phyloP scores from a whole-genome alignment of 2,888 invertebrate genomes.

The Synergus laeviventris region DNA sequence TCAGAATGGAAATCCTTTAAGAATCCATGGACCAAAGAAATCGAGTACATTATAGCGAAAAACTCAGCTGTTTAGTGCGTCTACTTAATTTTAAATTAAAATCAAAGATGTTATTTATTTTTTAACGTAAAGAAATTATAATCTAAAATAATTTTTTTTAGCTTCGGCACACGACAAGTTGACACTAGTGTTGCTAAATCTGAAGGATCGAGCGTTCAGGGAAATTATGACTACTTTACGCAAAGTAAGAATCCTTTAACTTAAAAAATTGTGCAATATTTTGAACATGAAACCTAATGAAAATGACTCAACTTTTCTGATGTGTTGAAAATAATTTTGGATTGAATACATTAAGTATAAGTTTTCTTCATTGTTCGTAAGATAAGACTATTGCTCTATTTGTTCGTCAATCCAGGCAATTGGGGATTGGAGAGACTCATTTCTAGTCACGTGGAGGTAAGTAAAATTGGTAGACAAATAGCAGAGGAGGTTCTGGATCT shows the following conservation, averaged over 20 bases:
- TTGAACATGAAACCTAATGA: too few species aligned
- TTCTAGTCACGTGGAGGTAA: constrained; percentile 87
- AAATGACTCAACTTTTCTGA: constrained; percentile 10
- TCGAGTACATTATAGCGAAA: constrained; percentile 92
- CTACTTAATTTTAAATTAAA: not conserved
- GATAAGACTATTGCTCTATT: too few species aligned
- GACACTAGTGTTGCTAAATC: constrained; percentile 77
- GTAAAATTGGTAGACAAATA: constrained; percentile 90
- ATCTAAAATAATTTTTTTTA: constrained; percentile 57
- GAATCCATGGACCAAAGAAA: constrained; percentile 97
- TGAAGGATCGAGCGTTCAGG: constrained; percentile 75
- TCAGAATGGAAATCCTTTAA: constrained; percentile 93
- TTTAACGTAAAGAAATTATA: constrained; percentile 7
- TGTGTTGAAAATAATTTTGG: constrained; percentile 40
- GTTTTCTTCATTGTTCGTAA: too few species aligned
- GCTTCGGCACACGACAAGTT: constrained; percentile 77
- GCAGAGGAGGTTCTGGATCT: constrained; percentile 86
- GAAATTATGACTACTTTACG: constrained; percentile 79
- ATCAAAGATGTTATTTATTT: not conserved
- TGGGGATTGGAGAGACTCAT: constrained; percentile 83
- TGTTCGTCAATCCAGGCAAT: constrained; percentile 73
- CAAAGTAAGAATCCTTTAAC: constrained; percentile 76
- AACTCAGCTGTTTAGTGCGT: constrained; percentile 86
- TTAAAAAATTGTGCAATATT: not conserved
- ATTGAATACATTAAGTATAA: too few species aligned